Evolutionary conservation across 2,797 vertebrate species (phyloP).

Genomic region (Enteromius anoplus): DNA sequence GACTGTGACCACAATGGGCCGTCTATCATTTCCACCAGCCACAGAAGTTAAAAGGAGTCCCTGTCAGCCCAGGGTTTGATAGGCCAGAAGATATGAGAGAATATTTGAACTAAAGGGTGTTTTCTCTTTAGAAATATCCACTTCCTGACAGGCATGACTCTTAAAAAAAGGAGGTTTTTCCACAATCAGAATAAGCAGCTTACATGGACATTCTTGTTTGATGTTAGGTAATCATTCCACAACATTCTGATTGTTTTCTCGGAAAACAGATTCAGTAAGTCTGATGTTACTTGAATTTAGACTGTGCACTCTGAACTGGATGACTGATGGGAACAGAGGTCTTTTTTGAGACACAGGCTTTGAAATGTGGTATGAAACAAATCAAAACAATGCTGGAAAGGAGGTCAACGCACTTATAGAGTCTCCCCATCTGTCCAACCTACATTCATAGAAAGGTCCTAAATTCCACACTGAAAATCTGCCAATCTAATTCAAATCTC

Average conservation of each 20-base stretch:
- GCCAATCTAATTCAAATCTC: not conserved
- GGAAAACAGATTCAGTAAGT: not conserved
- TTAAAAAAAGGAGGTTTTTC: not conserved
- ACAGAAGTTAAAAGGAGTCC: conserved; percentile 33
- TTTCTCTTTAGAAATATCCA: not conserved
- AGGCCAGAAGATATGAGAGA: conserved; percentile 27
- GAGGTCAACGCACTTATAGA: conserved; percentile 29
- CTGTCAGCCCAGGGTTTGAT: conserved; percentile 21
- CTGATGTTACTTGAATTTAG: not conserved
- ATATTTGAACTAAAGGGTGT: conserved; percentile 19
- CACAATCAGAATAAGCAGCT: conserved; percentile 23
- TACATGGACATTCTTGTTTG: not conserved
- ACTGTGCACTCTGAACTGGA: not conserved
- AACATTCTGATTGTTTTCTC: conserved; percentile 4
- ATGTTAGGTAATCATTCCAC: conserved; percentile 14
- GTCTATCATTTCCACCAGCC: conserved; percentile 42
- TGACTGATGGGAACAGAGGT: conserved; percentile 11
- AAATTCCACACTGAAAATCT: not conserved
- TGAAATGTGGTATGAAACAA: conserved; percentile 20
- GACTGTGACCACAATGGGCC: conserved; percentile 30
- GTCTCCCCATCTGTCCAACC: not conserved
- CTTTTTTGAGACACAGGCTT: conserved; percentile 15
- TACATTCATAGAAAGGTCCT: not conserved
- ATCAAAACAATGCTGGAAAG: conserved; percentile 40
- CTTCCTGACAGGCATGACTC: not conserved